Evolutionary conservation across 2,797 vertebrate species (phyloP).

Genomic region (Ambastaia sidthimunki): DNA sequence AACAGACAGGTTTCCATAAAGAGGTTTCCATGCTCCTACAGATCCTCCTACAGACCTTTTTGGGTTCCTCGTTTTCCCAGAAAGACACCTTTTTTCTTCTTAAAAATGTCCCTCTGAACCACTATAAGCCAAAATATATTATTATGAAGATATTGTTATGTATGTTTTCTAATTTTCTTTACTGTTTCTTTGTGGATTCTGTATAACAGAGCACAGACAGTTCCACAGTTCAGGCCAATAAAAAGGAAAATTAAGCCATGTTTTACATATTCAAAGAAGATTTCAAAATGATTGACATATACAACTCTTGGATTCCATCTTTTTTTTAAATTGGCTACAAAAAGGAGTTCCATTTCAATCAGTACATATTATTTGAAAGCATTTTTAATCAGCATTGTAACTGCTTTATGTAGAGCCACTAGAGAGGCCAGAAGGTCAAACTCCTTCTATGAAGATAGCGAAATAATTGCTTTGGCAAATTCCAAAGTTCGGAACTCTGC

Average conservation of each 20-base stretch:
- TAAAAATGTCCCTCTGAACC: background rate
- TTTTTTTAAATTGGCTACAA: conserved; percentile 1
- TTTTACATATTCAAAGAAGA: conserved; percentile 30
- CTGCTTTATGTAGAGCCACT: conserved; percentile 42
- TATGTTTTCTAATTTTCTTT: background rate
- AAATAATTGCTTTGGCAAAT: conserved; percentile 52
- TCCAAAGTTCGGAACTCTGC: conserved; percentile 29
- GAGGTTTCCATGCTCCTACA: background rate
- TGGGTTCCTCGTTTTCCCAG: background rate
- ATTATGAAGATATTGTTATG: background rate
- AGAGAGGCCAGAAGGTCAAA: conserved; percentile 30
- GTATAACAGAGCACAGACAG: background rate
- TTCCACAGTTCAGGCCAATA: background rate
- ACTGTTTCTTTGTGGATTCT: background rate
- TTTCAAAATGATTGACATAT: conserved; percentile 36
- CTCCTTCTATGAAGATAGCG: conserved; percentile 38
- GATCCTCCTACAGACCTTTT: background rate
- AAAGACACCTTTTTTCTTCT: background rate
- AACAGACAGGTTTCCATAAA: background rate
- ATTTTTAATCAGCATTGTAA: conserved; percentile 49
- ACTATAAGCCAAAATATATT: background rate
- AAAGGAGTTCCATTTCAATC: conserved; percentile 46
- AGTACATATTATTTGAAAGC: conserved; percentile 28
- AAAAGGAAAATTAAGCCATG: conserved; percentile 8
- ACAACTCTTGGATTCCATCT: conserved; percentile 32